Base-by-base conservation (phyloP, 2,888 invertebrate genomes). In the Carterocephalus palaemon region DNA sequence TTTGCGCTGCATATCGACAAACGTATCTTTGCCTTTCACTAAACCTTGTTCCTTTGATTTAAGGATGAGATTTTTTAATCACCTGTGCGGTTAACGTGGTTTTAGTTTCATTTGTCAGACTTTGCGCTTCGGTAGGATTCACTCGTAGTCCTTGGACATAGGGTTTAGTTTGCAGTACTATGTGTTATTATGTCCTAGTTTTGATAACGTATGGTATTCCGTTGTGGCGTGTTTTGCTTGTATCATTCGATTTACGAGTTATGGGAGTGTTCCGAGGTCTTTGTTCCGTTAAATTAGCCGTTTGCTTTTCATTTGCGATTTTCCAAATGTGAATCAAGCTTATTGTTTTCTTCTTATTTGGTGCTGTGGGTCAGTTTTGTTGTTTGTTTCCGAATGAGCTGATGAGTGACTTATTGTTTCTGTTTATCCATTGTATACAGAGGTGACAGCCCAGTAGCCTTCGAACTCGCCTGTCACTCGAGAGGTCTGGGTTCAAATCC, bases 201-300 rank as follows among this genome's bases (percentile, higher is more conserved):
- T 29, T 33, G 33, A 37, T 47, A 50, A 48, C 47, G 48, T 50
- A 51, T 48, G 55, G 51, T 36, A 50, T 51, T 50, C 45, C 48
- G 41, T 42, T 49, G 40, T 49, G 49, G 49, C 49, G 46, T 52
- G 50, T 46, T 48, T 48, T 46, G 48, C 51, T 49, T 55, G 51
- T 53, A 51, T 45, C 49, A 46, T 48, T 51, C 48, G 47, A 55
- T 55, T 53, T 55, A 55, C 48, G 52, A 51, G 40, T 40, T 40
- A 47, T 31, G 29, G 43, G 36, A 36, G 43, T 31, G 29, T 29
- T 36, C 8, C 31, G 31, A 37, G 43, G 43, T 31, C 43, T 43
- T 43, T 43, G 43, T 43, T 36, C 36, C 10, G 32, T 43, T 43
- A 33, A 42, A 42, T 42, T 43, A 29, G 29, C 28, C 43, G 29